These are phyloP conservation scores for Oreochromis spilurus DNA, from an alignment of 2,113 vertebrate genomes.

Conservation along the genomic window DNA sequence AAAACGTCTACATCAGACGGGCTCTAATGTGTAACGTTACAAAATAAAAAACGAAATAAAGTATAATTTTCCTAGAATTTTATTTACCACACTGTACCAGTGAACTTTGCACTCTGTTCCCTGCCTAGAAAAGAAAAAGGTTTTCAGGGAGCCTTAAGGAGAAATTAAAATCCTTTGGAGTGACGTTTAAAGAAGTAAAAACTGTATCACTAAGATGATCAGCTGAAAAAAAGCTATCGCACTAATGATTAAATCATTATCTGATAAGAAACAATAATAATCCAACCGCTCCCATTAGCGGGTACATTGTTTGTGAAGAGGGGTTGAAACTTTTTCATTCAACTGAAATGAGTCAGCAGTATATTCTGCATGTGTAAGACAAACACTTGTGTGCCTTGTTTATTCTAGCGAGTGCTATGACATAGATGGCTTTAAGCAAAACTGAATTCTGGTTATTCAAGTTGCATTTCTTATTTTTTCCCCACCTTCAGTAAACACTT, in stretches of 20 bases:
- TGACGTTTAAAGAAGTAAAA: background rate
- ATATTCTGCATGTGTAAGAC: background rate
- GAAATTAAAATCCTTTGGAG: background rate
- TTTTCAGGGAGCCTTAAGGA: background rate
- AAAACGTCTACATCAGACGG: background rate
- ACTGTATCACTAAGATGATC: background rate
- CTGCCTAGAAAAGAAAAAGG: background rate
- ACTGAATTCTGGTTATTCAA: background rate
- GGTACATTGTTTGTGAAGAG: background rate
- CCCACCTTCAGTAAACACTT: background rate
- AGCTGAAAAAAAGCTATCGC: background rate
- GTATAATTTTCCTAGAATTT: background rate
- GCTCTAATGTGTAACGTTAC: background rate
- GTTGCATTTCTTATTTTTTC: background rate
- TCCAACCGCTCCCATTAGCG: background rate
- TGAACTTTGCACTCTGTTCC: background rate
- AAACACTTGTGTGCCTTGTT: background rate
- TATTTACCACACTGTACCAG: background rate
- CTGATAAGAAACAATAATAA: background rate
- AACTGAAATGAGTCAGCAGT: background rate
- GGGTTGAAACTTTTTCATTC: background rate
- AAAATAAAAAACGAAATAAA: background rate
- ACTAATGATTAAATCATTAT: background rate
- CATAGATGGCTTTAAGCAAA: background rate
- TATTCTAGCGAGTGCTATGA: background rate